Percentiles rank a stretch among this genome's conserved stretches.
Evolutionary conservation across 2,797 vertebrate species (phyloP).

Genomic region (Tapirus indicus): DNA sequence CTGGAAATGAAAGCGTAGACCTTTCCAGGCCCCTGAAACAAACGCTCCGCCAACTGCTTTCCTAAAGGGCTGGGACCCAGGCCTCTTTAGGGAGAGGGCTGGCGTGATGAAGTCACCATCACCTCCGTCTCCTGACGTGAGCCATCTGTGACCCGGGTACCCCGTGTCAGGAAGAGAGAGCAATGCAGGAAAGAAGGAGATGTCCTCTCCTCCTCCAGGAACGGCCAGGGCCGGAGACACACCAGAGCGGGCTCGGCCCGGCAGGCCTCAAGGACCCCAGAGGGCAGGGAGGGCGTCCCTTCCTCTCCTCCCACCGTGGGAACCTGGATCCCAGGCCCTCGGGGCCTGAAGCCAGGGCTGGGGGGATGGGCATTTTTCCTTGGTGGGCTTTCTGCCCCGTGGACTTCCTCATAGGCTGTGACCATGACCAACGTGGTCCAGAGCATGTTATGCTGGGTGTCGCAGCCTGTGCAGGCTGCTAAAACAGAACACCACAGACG

Average conservation of each 20-base stretch:
- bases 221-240: neutral
- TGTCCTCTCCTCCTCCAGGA: neutral
- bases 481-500: neutral
- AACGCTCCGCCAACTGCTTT: neutral
- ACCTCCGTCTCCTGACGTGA: neutral
- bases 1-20: neutral
- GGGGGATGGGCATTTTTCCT: neutral
- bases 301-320: neutral
- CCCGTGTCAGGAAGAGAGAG: neutral
- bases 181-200: neutral
- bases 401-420: neutral
- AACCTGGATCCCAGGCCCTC: neutral
- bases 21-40: neutral
- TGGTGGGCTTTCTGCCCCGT: rapidly evolving
- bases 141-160: neutral
- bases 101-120: neutral
- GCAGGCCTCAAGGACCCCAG: rapidly evolving
- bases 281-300: rapidly evolving
- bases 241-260: rapidly evolving
- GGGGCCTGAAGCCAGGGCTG: neutral
- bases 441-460: neutral
- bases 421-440: neutral
- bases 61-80: neutral
- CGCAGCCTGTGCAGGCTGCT: neutral
- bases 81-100: neutral